phyloP scores from a whole-genome alignment of 1,140 invertebrate genomes.

The Ladona fulva region DNA sequence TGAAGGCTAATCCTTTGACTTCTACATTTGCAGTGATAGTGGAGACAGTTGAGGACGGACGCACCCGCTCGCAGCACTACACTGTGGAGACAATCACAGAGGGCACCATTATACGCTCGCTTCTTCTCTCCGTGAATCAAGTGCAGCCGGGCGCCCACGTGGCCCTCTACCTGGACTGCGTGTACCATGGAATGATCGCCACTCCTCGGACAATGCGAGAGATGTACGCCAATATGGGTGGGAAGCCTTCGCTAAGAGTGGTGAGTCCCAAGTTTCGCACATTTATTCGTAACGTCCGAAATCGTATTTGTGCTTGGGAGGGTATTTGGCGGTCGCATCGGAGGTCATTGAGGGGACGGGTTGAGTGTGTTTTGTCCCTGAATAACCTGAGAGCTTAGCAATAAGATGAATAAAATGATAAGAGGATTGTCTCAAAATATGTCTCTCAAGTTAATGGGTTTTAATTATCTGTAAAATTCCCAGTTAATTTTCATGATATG shows the following conservation, averaged over 20 bases:
- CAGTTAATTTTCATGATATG: no score
- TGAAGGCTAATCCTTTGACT: neutral
- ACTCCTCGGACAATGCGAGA: slow-evolving; percentile 40
- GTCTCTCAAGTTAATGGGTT: no score
- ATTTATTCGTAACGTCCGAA: no score
- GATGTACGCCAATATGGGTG: slow-evolving; percentile 30
- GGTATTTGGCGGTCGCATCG: no score
- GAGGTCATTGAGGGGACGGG: no score
- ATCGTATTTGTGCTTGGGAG: no score
- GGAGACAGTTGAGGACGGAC: slow-evolving; percentile 43
- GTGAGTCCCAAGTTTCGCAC: no score
- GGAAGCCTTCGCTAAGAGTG: neutral
- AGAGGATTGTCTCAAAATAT: no score
- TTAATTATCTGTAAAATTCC: no score
- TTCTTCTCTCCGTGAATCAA: slow-evolving; percentile 39
- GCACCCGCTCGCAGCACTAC: slow-evolving; percentile 39
- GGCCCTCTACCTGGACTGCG: slow-evolving; percentile 49
- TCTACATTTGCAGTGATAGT: slow-evolving; percentile 42
- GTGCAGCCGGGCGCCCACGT: slow-evolving; percentile 39
- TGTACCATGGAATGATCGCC: slow-evolving; percentile 41
- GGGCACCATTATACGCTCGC: slow-evolving; percentile 37
- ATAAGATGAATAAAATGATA: no score
- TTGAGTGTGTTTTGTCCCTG: no score
- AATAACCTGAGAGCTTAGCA: no score
- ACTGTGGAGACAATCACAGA: slow-evolving; percentile 28